Evolutionary conservation across 2,113 vertebrate genomes (phyloP).

Genomic region (Platichthys flesus): DNA sequence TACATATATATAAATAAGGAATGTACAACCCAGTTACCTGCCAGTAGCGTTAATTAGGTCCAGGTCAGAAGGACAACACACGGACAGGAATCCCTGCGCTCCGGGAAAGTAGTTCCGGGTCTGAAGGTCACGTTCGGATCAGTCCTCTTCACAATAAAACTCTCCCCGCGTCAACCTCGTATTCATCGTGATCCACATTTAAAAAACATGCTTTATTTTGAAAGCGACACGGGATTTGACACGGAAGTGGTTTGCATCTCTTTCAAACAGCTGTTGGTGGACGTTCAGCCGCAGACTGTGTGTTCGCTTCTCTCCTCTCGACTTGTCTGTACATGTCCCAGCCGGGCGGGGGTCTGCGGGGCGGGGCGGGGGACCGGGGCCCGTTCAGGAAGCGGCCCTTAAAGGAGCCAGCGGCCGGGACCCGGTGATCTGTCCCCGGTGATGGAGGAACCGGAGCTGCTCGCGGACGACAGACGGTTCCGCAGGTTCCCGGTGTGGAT

Average conservation of each 20-base stretch:
- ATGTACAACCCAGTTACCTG: conserved; percentile 27
- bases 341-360: neutral
- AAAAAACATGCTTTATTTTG: conserved; percentile 43
- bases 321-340: conserved; percentile 60
- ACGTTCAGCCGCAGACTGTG: no score
- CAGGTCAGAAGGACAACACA: neutral
- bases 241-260: conserved; percentile 31
- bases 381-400: neutral
- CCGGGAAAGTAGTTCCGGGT: conserved; percentile 12
- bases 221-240: accelerated
- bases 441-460: conserved; percentile 47
- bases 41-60: neutral
- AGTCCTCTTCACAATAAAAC: conserved; percentile 58
- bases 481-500: conserved; percentile 70
- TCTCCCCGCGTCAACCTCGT: accelerated
- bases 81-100: conserved; percentile 5
- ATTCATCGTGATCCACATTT: neutral
- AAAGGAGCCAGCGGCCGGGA: neutral
- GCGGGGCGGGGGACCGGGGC: neutral
- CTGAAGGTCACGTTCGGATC: no score
- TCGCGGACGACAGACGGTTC: neutral
- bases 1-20: no score
- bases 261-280: neutral
- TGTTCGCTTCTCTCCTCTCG: no score
- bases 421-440: neutral